These are phyloP conservation scores for Aphelocoma californica DNA, from an alignment of 2,797 vertebrate genomes.

Conservation along the genomic window DNA sequence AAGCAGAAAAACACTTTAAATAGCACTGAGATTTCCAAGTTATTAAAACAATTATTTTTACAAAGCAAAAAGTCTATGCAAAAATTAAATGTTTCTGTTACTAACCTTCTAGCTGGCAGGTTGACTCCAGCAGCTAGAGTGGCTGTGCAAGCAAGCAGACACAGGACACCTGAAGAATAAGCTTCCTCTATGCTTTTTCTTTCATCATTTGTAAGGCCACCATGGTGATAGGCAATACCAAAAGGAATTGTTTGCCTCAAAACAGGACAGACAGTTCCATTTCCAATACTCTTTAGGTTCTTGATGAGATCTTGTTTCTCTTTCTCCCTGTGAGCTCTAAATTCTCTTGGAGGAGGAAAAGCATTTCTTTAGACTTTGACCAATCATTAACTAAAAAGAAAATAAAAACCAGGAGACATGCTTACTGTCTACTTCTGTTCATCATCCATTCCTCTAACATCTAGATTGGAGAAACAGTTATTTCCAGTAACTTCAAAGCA, in stretches of 20 bases:
- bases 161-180: conserved; percentile 86
- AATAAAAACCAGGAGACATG: neutral
- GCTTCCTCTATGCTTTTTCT: conserved; percentile 90
- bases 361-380: neutral
- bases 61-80: neutral
- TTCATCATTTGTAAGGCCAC: conserved; percentile 91
- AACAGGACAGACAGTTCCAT: conserved; percentile 85
- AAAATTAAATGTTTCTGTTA: neutral
- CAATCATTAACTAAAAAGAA: neutral
- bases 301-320: conserved; percentile 83
- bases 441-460: neutral
- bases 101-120: conserved; percentile 92
- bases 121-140: conserved; percentile 95
- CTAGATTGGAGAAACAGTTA: neutral
- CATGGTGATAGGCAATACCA: conserved; percentile 93
- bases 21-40: neutral
- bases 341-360: conserved; percentile 75
- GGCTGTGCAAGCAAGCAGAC: conserved; percentile 92
- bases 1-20: neutral
- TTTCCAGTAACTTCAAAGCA: neutral
- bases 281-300: conserved; percentile 79
- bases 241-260: conserved; percentile 84
- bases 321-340: conserved; percentile 73
- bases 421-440: neutral
- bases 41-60: neutral